Base-by-base conservation (phyloP, 2,888 invertebrate species). In the Celastrina argiolus region DNA sequence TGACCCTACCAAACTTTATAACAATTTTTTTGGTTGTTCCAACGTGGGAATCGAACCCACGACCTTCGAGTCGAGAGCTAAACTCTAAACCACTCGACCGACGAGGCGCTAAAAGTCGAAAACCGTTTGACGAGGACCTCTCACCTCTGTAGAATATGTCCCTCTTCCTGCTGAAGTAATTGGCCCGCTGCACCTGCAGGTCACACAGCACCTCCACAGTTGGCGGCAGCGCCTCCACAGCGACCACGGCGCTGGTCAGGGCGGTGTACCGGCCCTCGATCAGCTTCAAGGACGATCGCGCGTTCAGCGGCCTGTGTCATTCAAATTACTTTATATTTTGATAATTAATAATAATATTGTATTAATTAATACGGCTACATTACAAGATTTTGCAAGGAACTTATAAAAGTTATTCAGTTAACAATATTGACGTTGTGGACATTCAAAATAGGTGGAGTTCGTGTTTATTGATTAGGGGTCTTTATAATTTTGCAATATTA, bases 181-280 rank as follows among this genome's bases (percentile, higher is more conserved):
- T 94, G 26, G 94, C 94, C 65, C 93, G 89, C 0, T 92, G 93
- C 68, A 95, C 94, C 74, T 92, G 92, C 82, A 95, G 91, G 78
- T 94, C 93, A 74, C 94, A 94, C 63, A 93, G 88, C 73, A 94
- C 93, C 78, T 93, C 93, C 63, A 93, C 93, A 0, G 94, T 93
- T 18, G 93, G 88, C 7, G 93, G 91, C 39, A 94, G 81, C 4
- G 92, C 88, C 59, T 92, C 92, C 64, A 93, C 87, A 70, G 87
- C 91, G 67, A 94, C 88, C 45, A 92, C 89, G 0, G 93, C 92
- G 65, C 88, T 89, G 5, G 92, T 91, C 26, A 90, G 72, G 1
- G 86, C 88, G 1, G 85, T 87, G 77, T 87, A 91, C 18, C 88
- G 79, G 8, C 83, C 87, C 1, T 83, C 82, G 26, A 85, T 80